Conservation (phyloP, 2,113 vertebrate genomes). For the Aepyceros melampus region DNA sequence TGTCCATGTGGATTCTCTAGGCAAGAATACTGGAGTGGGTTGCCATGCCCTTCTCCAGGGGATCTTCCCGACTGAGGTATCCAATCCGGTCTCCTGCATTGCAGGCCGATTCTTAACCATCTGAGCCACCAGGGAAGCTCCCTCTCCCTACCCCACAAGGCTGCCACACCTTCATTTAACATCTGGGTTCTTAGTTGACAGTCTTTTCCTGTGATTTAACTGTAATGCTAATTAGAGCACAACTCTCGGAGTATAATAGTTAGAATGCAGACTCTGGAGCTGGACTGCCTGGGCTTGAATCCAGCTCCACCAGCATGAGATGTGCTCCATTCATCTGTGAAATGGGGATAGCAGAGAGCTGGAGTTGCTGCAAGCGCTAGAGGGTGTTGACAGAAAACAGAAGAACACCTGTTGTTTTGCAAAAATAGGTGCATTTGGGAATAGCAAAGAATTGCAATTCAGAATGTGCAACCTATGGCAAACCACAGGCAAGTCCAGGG, state of each 20-base stretch:
- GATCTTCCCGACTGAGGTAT: neutral
- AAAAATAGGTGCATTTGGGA: neutral
- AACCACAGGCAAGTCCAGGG: neutral
- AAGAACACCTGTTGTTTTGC: neutral
- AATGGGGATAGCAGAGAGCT: neutral
- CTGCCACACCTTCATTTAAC: neutral
- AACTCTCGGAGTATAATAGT: accelerated
- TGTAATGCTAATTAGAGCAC: neutral
- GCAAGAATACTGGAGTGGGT: neutral
- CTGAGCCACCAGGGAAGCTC: neutral
- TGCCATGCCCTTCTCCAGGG: neutral
- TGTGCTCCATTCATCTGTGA: neutral
- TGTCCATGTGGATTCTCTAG: neutral
- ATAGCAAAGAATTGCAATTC: neutral
- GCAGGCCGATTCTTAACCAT: neutral
- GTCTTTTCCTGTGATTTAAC: neutral
- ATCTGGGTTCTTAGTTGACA: too few species aligned
- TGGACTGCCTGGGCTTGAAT: neutral
- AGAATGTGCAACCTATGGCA: too few species aligned
- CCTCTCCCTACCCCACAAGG: neutral
- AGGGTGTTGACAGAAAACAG: neutral
- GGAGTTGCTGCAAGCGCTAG: neutral
- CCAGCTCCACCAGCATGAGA: accelerated
- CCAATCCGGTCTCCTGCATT: neutral
- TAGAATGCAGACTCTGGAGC: neutral